Conservation (phyloP, 2,113 vertebrate species). For the Nyctibius bracteatus region DNA sequence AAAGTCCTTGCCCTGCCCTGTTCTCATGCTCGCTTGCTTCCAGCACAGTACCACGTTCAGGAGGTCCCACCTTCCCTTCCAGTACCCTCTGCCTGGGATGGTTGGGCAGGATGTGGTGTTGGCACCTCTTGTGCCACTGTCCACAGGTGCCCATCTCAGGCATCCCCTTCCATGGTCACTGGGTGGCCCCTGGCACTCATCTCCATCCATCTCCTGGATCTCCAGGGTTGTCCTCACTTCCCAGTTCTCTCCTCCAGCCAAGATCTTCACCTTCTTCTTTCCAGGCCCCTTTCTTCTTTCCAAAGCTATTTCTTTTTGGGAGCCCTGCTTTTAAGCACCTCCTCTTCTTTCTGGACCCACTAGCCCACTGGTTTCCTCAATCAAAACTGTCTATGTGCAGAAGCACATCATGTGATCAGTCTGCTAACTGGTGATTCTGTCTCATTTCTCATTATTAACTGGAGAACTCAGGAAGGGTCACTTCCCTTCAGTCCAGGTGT, state of each 20-base stretch:
- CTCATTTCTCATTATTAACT: not conserved
- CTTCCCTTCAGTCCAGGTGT: not conserved
- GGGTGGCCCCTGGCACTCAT: not conserved
- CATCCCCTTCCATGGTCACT: not conserved
- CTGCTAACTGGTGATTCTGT: not conserved
- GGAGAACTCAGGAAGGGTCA: not conserved
- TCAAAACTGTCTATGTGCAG: not conserved
- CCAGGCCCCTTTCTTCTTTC: not conserved
- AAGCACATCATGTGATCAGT: fast-evolving
- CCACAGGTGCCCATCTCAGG: not conserved
- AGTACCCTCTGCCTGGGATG: not conserved
- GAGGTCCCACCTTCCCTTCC: not conserved
- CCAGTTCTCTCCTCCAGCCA: not conserved
- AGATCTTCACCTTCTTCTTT: not conserved
- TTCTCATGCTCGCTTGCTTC: fast-evolving
- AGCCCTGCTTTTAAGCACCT: not conserved
- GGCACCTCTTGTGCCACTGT: not conserved
- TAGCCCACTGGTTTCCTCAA: not conserved
- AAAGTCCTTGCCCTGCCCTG: not conserved
- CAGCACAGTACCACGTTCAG: fast-evolving
- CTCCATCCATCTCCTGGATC: not conserved
- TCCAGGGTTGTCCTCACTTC: not conserved
- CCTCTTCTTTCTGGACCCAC: not conserved
- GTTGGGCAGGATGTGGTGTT: fast-evolving
- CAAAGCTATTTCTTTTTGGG: not conserved